Evolutionary conservation across 2,888 invertebrate genomes (phyloP).

Genomic region (Fragum whitleyi): DNA sequence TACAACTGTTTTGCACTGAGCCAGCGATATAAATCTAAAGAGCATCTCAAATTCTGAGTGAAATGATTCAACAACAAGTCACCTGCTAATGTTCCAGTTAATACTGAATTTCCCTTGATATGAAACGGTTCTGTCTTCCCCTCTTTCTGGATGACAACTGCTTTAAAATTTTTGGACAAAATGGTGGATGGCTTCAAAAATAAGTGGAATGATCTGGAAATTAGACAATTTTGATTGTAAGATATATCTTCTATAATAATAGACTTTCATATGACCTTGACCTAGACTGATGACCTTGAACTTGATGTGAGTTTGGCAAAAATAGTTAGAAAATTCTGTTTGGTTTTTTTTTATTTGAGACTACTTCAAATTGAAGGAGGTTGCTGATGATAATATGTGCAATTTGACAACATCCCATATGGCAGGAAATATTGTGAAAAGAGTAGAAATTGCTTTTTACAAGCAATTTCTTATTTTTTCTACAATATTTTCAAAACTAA

Average conservation of each 20-base stretch:
- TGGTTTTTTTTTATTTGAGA: too few species aligned
- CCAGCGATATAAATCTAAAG: too few species aligned
- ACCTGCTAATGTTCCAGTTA: slow-evolving; percentile 56
- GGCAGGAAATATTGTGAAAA: neutral
- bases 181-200: slow-evolving; percentile 71
- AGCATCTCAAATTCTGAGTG: neutral
- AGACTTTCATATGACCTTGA: too few species aligned
- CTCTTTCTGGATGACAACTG: slow-evolving; percentile 64
- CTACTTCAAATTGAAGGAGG: neutral
- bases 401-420: too few species aligned
- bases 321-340: too few species aligned
- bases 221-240: too few species aligned
- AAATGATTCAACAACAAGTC: neutral
- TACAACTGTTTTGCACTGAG: too few species aligned
- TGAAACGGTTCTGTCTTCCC: slow-evolving; percentile 64
- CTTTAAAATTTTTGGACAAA: slow-evolving; percentile 70
- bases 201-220: slow-evolving; percentile 73
- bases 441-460: neutral
- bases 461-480: neutral
- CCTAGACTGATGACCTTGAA: too few species aligned
- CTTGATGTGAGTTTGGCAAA: too few species aligned
- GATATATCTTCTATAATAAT: too few species aligned
- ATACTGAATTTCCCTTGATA: slow-evolving; percentile 49
- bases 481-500: neutral
- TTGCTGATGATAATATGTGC: neutral